Base-by-base conservation (phyloP, 2,797 vertebrate species). In the Pangasius larnaudii region DNA sequence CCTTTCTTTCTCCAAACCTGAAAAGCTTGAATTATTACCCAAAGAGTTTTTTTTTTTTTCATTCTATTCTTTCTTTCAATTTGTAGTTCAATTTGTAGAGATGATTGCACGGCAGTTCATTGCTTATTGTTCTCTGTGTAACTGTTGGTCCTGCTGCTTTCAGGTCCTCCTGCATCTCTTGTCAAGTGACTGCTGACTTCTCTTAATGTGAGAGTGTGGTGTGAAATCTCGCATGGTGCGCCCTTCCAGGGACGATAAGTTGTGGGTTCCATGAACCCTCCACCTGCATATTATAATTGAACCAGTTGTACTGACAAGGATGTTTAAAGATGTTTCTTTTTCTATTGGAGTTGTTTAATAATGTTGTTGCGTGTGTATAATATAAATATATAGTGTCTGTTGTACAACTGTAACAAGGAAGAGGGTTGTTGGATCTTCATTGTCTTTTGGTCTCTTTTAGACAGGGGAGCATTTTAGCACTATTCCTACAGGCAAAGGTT, bases 401-500 rank as follows among this genome's bases (percentile, higher is more conserved):
- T 42, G 42, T 42, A 42, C 42, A 81, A 36, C 53, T 19, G 2
- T 3, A 85, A 49, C 33, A 53, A 72, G 49, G 59, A 80, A 79
- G 85, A 88, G 30, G 61, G 24, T 16, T 79, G 71, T 61, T 79
- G 6, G 30, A 51, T 30, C 74, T 51, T 42, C 85, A 69, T n/a
- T 79, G 74, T 63, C n/a, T 79, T 14, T 36, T 42, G 51, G 69
- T 58, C 51, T 51, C 14, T 63, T 83, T 65, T 51, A 84, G 14
- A 67, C 39, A 16, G 46, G 24, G 13, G 14, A n/a, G 81, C 53
- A 22, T 51, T 2, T 67, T 51, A 33, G 42, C 63, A 67, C 27
- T 6, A 67, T 22, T 67, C 18, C 81, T 83, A 27, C 58, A 49
- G 42, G 81, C 27, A 67, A 22, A 67, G 61, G 58, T 61, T 63